Base-by-base conservation (phyloP, 2,888 invertebrate genomes). In the Zygogramma bicolorata region DNA sequence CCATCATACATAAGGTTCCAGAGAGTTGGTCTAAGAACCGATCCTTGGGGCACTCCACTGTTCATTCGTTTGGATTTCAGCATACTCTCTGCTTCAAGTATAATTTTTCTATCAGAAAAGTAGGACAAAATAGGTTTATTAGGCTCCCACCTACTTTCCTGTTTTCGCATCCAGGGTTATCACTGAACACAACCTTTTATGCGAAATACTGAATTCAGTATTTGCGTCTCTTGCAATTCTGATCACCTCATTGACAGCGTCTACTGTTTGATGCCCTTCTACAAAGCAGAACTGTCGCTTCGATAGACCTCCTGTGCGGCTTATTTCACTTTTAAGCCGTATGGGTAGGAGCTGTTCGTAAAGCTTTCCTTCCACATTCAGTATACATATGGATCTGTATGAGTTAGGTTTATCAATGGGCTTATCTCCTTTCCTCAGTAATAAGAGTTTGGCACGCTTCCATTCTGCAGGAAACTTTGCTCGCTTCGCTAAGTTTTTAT, bases 41-140 rank as follows among this genome's bases (percentile, higher is more conserved):
- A 71, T 18, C 72, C 72, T 25, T 71, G 72, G 4, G 72, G 72
- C 13, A 71, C 68, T 2, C 72, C 65, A 25, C 68, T 34, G 65
- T 38, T 70, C 3, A 70, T 31, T 18, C 42, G 4, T 40, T 6
- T 38, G 13, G 10, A 3, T 18, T 53, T 65, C 4, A 8, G 1
- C 15, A 3, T 13, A n/a, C n/a, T 15, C 63, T 63, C 53, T 3
- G 46, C 66, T 29, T 46, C 40, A 42, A 67, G 2, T 53, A 53
- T 10, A 18, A 59, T 59, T 18, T 59, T 10, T 59, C 67, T 59
- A 1, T 38, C 13, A 2, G 38, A 38, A 13, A 38, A 13, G 38
- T 38, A 38, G 10, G 38, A 38, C 2, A 13, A 2, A 2, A 38
- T 38, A 38, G 13, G 7, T 31, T 31, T 4, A 31, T 31, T 7